phyloP scores from a whole-genome alignment of 2,888 invertebrate species.

The Polymixis flavicincta region DNA sequence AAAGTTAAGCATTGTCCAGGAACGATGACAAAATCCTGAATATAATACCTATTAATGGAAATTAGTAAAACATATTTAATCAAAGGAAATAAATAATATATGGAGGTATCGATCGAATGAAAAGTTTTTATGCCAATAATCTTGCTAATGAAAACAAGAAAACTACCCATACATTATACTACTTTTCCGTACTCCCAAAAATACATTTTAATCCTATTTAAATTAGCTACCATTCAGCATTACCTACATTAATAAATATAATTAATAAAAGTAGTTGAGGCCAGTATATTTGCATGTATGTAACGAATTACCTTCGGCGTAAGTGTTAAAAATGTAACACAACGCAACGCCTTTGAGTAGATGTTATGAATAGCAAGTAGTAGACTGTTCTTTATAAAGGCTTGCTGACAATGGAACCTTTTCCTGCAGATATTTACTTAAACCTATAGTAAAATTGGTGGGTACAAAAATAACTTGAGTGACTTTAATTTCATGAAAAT shows the following conservation, averaged over 20 bases:
- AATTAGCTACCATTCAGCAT: background rate
- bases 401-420: constrained; percentile 8
- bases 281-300: constrained; percentile 18
- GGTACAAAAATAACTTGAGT: background rate
- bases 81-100: background rate
- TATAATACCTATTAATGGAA: background rate
- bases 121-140: background rate
- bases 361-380: constrained; percentile 54
- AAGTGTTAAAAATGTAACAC: constrained; percentile 43
- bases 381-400: constrained; percentile 38
- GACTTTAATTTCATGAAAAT: background rate
- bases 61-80: background rate
- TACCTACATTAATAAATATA: background rate
- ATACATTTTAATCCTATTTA: background rate
- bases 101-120: background rate
- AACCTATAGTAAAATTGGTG: background rate
- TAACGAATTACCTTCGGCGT: constrained; percentile 36
- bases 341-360: constrained; percentile 41
- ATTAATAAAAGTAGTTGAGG: constrained; percentile 4
- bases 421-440: background rate
- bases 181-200: background rate
- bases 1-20: background rate
- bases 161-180: background rate
- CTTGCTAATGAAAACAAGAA: no score
- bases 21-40: background rate